Evolutionary conservation across 1,140 invertebrate genomes (phyloP).

Genomic region (Conus betulinus): DNA sequence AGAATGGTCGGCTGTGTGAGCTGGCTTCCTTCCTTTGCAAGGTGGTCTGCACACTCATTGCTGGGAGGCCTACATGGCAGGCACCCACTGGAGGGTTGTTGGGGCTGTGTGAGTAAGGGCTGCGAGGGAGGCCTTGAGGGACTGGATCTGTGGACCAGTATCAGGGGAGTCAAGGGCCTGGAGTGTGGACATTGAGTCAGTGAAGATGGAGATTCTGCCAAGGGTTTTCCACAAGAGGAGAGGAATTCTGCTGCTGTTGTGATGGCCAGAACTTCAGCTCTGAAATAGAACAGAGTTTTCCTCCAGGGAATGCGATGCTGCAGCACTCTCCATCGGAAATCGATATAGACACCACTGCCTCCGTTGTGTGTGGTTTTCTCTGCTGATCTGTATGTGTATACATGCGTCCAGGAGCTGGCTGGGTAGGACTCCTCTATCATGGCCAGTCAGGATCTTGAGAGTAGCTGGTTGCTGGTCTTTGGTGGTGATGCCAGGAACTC

Average conservation of each 20-base stretch:
- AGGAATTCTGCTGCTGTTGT: not conserved
- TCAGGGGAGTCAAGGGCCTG: no score
- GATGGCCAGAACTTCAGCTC: not conserved
- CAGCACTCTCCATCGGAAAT: not conserved
- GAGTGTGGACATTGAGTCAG: not conserved
- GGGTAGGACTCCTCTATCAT: constrained; percentile 4
- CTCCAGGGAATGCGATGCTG: not conserved
- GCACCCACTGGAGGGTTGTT: no score
- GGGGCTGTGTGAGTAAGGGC: no score
- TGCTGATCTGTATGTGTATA: constrained; percentile 6
- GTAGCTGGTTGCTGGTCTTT: constrained; percentile 1
- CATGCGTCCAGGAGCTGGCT: constrained; percentile 18
- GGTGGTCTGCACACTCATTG: no score
- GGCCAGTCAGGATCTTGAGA: constrained; percentile 23
- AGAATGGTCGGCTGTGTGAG: no score
- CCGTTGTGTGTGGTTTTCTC: not conserved
- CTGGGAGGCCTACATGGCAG: no score
- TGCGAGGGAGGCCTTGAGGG: no score
- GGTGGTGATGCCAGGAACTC: constrained; percentile 9
- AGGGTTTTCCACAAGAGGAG: not conserved
- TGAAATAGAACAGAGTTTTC: not conserved
- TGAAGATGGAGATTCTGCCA: constrained; percentile 4
- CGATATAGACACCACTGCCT: constrained; percentile 7
- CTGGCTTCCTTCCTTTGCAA: no score
- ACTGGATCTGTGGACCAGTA: no score